A percentile compares a stretch with the other conserved stretches of the same genome.
Evolutionary conservation across 2,888 invertebrate species (phyloP).

Genomic region (Torymus texanus): DNA sequence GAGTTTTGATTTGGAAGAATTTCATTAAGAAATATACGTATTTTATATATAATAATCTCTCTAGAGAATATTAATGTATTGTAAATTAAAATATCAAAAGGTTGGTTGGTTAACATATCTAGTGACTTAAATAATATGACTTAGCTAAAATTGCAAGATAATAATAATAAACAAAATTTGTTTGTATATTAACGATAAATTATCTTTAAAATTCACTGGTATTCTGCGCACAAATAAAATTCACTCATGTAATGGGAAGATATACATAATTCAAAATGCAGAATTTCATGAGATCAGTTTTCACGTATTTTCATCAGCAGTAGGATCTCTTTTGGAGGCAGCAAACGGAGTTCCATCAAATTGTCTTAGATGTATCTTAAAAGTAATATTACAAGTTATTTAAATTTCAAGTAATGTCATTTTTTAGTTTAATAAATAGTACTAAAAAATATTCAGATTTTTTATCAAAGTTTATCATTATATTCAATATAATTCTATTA

Average conservation of each 20-base stretch:
- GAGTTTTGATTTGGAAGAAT: background rate
- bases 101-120: background rate
- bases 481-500: background rate
- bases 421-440: too few species aligned
- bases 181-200: too few species aligned
- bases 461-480: background rate
- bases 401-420: constrained; percentile 5
- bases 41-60: background rate
- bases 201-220: too few species aligned
- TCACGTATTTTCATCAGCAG: constrained; percentile 33
- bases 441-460: background rate
- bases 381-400: constrained; percentile 12
- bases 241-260: too few species aligned
- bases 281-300: constrained; percentile 1
- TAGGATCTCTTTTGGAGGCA: constrained; percentile 76
- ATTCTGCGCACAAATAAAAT: too few species aligned
- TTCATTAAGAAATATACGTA: background rate
- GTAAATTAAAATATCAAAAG: background rate
- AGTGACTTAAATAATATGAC: background rate
- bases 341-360: constrained; percentile 81
- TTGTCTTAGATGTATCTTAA: constrained; percentile 84
- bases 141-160: too few species aligned
- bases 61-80: background rate
- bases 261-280: too few species aligned
- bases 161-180: too few species aligned